Percentiles rank a stretch among this genome's conserved stretches.
phyloP scores from a whole-genome alignment of 2,797 vertebrate species.

The Sebastes iracundus region DNA sequence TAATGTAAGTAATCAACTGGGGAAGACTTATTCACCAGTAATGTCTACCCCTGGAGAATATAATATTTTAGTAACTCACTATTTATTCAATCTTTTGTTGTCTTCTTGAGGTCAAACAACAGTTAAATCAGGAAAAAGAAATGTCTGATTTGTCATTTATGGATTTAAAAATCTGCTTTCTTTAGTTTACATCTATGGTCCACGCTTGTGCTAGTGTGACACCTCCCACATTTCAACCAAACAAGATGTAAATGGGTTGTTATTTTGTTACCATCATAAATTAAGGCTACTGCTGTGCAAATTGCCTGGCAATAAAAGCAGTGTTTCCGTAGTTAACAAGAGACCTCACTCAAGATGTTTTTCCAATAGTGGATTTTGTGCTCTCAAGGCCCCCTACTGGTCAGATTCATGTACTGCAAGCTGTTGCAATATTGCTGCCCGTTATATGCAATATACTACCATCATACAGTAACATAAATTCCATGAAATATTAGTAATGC shows the following conservation, averaged over 20 bases:
- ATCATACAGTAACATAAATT: neutral
- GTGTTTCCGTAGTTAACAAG: neutral
- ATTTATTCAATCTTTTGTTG: neutral
- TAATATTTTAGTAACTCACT: neutral
- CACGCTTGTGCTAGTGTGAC: neutral
- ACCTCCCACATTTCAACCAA: neutral
- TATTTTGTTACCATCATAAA: neutral
- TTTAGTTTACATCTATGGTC: neutral
- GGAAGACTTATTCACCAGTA: no score
- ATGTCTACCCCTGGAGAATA: neutral
- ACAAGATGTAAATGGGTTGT: neutral
- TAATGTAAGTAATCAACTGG: no score
- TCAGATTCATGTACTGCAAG: slow-evolving; percentile 1
- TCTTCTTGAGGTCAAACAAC: neutral
- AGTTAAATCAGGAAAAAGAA: neutral
- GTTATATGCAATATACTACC: neutral
- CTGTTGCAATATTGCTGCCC: neutral
- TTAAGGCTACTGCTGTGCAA: neutral
- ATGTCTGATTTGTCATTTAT: neutral
- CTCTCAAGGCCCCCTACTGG: slow-evolving; percentile 17
- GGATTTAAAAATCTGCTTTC: neutral
- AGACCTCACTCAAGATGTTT: neutral
- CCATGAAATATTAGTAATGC: neutral
- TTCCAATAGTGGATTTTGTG: neutral
- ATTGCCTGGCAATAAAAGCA: neutral